Evolutionary conservation across 35 echinoderm and acorn worm genomes (phyloP), one percentile per base, ranked within the genome.

Genomic region (Ptychodera flava): DNA sequence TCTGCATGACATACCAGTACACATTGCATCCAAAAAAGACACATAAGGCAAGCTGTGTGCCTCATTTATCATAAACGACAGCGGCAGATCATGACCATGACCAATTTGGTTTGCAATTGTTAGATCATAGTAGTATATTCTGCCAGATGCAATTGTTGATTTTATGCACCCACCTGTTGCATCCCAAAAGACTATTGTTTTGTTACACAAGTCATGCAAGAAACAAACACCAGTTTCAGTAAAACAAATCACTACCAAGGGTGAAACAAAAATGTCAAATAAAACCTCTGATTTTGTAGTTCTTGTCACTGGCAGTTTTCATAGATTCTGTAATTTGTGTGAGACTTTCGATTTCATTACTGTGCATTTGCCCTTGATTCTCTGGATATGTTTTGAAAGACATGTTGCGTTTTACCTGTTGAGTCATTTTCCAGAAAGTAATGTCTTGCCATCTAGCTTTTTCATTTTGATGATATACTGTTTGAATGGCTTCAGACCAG

Each of bases 151-250:
- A 34, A 88, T 31, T 37, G 86, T 37, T 14, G 86, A 88, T 30
- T 82, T 33, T 37, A 88, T 45, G 32, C 78, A 88, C 10, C 86
- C 38, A 22, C 86, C 86, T n/a, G 86, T 88, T 12, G 86, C 86
- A 37, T 88, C 86, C 86, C 86, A 88, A 32, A 88, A 88, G 1
- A 88, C 86, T 36, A 38, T 30, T 32, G 52, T 78, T 38, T 81
- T 81, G 36, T 29, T 29, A 37, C 86, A 88, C 15, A 88, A 34
- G 30, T 88, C 86, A 45, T 88, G 86, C 86, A 77, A 88, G 16
- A 31, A 30, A 22, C 86, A 35, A 14, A 88, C 16, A 6, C 86
- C 86, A 81, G 15, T 29, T 36, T 88, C 86, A 15, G 86, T 88
- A 33, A 81, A 88, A 31, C 78, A 88, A 28, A 88, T 88, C 33